Evolutionary conservation across 1,140 invertebrate species (phyloP).

Genomic region (Acarapis woodi): DNA sequence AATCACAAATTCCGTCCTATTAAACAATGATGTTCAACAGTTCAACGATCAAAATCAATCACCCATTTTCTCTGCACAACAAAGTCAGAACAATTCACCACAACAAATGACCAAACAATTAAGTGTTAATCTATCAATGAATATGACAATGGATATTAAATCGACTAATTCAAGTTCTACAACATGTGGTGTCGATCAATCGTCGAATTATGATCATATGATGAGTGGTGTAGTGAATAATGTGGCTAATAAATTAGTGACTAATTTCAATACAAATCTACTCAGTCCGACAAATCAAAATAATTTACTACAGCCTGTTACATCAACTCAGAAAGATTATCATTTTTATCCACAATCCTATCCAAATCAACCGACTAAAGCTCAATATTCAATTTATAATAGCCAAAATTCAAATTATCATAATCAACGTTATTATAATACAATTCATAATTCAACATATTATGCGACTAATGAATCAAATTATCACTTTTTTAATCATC

Average conservation of each 20-base stretch:
- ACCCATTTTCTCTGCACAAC: too few species aligned
- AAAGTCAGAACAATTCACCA: too few species aligned
- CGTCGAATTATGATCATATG: too few species aligned
- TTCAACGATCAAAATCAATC: too few species aligned
- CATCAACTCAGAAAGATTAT: neutral
- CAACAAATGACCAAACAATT: too few species aligned
- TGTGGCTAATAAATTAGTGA: neutral
- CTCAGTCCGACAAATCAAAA: neutral
- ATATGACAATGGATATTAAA: constrained; percentile 54
- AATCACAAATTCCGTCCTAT: too few species aligned
- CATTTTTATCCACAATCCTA: neutral
- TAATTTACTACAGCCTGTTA: neutral
- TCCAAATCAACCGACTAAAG: neutral
- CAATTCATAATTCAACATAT: neutral
- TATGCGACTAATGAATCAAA: neutral
- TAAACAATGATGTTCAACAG: too few species aligned
- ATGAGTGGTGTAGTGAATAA: too few species aligned
- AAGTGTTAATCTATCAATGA: constrained; percentile 88
- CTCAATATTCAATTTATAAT: neutral
- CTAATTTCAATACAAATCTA: neutral
- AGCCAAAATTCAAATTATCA: neutral
- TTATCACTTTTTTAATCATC: neutral
- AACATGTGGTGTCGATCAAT: neutral
- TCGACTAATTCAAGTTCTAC: constrained; percentile 22
- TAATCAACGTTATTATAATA: neutral